These are phyloP conservation scores for Camponotus vicinus DNA, from an alignment of 1,140 invertebrate genomes.

Conservation along the genomic window DNA sequence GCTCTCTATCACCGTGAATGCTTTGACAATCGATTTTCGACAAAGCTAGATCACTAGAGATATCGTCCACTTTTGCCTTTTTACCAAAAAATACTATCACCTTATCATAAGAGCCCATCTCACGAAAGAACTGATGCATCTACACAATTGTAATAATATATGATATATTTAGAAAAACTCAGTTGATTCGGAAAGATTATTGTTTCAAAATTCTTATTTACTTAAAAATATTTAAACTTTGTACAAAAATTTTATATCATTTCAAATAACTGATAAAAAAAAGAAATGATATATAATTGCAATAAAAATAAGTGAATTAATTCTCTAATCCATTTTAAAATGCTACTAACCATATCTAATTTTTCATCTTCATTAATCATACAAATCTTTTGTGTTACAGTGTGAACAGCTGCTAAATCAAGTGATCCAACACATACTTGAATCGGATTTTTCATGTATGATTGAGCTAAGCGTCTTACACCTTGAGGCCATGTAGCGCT, in stretches of 20 bases:
- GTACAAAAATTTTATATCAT: conserved; percentile 11
- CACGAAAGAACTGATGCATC: conserved; percentile 88
- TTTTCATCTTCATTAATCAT: conserved; percentile 92
- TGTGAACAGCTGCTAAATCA: conserved; percentile 94
- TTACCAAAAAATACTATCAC: conserved; percentile 95
- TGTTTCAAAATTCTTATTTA: conserved; percentile 25
- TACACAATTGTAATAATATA: conserved; percentile 73
- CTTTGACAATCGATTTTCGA: conserved; percentile 90
- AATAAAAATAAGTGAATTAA: neutral
- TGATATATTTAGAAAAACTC: conserved; percentile 34
- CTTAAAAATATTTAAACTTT: neutral
- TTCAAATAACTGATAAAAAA: neutral
- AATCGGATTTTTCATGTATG: conserved; percentile 95
- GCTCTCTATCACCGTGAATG: conserved; percentile 96
- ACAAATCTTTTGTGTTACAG: conserved; percentile 92
- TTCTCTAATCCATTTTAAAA: conserved; percentile 16
- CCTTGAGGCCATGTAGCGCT: conserved; percentile 96
- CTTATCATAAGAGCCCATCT: conserved; percentile 92
- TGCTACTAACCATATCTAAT: conserved; percentile 85
- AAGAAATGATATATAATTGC: neutral
- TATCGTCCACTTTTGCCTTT: conserved; percentile 92
- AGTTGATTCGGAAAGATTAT: neutral
- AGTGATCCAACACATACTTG: conserved; percentile 96
- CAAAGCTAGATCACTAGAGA: conserved; percentile 92
- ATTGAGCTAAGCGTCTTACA: conserved; percentile 93